phyloP scores from a whole-genome alignment of 2,797 vertebrate species.

The Brachyrhaphis roseni region DNA sequence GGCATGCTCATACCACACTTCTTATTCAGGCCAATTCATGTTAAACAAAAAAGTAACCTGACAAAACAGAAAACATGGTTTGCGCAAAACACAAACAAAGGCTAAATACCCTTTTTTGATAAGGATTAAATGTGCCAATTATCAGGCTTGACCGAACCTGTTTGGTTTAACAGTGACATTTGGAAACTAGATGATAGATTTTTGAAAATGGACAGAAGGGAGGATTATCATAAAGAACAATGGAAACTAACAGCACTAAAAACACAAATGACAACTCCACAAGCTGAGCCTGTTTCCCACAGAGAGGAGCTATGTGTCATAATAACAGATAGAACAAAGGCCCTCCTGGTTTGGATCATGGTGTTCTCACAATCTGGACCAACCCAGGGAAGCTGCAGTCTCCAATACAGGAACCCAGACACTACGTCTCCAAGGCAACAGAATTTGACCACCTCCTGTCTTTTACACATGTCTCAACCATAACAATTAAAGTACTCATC shows the following conservation, averaged over 20 bases:
- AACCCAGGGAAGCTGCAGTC: constrained; percentile 39
- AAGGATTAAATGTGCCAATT: constrained; percentile 44
- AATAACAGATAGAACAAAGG: constrained; percentile 70
- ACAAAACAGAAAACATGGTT: constrained; percentile 6
- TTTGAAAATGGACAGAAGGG: constrained; percentile 30
- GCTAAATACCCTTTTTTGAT: constrained; percentile 3
- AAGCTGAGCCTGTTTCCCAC: constrained; percentile 50
- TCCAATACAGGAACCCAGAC: constrained; percentile 39
- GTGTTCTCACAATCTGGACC: constrained; percentile 40
- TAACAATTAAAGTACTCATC: constrained; percentile 47
- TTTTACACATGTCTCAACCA: constrained; percentile 38
- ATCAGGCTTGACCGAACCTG: constrained; percentile 52
- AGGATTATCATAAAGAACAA: constrained; percentile 42
- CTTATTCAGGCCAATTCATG: not conserved
- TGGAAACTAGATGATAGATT: constrained; percentile 31
- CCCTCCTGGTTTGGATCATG: constrained; percentile 56
- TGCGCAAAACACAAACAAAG: constrained; percentile 9
- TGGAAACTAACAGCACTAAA: constrained; percentile 33
- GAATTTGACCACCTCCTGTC: constrained; percentile 31
- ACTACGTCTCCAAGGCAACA: constrained; percentile 50
- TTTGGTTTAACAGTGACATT: constrained; percentile 42
- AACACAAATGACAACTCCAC: constrained; percentile 44
- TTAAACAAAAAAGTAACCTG: not conserved
- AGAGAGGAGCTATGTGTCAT: constrained; percentile 48
- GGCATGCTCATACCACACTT: not conserved